These are phyloP conservation scores for Drosophila nigrodunni DNA, from an alignment of 1,140 invertebrate genomes.

Conservation along the genomic window DNA sequence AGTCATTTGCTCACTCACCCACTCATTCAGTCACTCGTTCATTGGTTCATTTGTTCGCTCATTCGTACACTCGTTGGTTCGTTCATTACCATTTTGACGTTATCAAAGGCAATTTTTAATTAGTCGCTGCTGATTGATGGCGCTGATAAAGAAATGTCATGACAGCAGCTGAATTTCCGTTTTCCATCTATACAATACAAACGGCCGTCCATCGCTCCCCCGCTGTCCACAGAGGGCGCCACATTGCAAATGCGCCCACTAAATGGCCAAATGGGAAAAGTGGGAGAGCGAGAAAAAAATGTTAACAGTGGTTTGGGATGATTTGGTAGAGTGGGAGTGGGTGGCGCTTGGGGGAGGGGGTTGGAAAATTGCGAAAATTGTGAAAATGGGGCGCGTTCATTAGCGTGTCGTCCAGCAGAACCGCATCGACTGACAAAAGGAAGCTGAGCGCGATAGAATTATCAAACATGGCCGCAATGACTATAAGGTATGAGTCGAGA, in stretches of 20 bases:
- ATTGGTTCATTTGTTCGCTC: neutral
- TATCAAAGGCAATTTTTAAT: slow-evolving; percentile 81
- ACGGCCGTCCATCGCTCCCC: neutral
- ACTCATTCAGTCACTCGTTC: slow-evolving; percentile 5
- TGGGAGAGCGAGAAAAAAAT: slow-evolving; percentile 6
- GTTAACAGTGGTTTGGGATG: too few species aligned
- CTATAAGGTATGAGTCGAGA: slow-evolving; percentile 49
- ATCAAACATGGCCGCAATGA: slow-evolving; percentile 72
- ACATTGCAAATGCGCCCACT: slow-evolving; percentile 32
- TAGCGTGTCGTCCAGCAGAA: slow-evolving; percentile 40
- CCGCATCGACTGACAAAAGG: slow-evolving; percentile 57
- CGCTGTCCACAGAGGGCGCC: slow-evolving; percentile 3
- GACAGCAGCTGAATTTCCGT: slow-evolving; percentile 72
- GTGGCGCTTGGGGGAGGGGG: too few species aligned
- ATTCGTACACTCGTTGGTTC: slow-evolving; percentile 6
- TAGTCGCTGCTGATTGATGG: slow-evolving; percentile 58
- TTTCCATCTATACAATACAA: slow-evolving; percentile 30
- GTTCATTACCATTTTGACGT: slow-evolving; percentile 60
- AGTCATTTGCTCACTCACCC: neutral
- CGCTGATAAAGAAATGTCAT: slow-evolving; percentile 80
- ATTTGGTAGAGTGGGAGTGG: too few species aligned
- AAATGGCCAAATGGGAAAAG: slow-evolving; percentile 44
- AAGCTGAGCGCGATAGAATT: slow-evolving; percentile 76
- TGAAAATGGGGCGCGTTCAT: slow-evolving; percentile 48
- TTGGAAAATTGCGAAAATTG: slow-evolving; percentile 9